Percentiles rank a stretch among this genome's conserved stretches.
phyloP scores from a whole-genome alignment of 2,113 vertebrate genomes.

The Plecotus auritus region DNA sequence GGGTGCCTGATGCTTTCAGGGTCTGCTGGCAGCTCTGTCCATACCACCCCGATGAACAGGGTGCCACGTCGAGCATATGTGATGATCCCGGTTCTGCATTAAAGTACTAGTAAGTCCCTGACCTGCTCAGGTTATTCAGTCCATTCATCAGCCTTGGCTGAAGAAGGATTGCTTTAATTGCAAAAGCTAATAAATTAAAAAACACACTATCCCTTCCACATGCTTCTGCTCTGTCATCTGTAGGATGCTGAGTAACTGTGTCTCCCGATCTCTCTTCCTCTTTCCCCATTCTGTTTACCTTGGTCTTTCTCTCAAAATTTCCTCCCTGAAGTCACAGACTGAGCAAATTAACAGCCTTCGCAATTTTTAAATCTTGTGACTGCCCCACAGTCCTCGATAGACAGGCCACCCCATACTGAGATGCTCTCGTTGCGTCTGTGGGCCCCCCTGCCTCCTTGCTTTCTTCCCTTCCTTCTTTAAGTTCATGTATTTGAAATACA shows the following conservation, averaged over 20 bases:
- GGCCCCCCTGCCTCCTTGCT: background rate
- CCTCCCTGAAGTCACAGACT: too few relatives aligned
- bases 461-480: background rate
- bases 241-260: accelerated
- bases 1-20: accelerated
- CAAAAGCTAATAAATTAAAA: accelerated
- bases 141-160: background rate
- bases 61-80: accelerated
- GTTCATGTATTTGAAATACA: accelerated
- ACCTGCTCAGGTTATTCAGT: accelerated
- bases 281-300: accelerated
- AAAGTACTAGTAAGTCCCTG: too few relatives aligned
- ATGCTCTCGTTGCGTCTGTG: accelerated
- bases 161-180: accelerated
- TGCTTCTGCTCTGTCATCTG: accelerated
- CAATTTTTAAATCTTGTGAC: accelerated
- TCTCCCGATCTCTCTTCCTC: accelerated
- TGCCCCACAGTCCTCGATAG: too few relatives aligned
- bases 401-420: accelerated
- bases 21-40: background rate
- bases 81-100: accelerated
- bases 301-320: background rate
- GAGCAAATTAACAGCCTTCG: accelerated
- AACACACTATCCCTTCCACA: accelerated
- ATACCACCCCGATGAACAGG: accelerated